Evolutionary conservation across 2,113 vertebrate species (phyloP).

Genomic region (human): DNA sequence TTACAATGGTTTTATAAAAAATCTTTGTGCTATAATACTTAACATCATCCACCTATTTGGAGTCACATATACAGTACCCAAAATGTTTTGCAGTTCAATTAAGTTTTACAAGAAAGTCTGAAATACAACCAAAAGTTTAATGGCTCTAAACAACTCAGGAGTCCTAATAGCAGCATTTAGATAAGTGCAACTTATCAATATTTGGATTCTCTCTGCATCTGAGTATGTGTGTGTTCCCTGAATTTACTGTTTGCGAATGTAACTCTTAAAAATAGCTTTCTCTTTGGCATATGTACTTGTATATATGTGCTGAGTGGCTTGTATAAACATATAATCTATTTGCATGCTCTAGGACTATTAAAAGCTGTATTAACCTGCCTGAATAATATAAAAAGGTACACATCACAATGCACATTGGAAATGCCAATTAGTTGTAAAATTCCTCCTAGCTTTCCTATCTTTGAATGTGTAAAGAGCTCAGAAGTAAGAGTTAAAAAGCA

Average conservation of each 20-base stretch:
- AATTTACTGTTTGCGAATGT: conserved; percentile 63
- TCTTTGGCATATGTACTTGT: conserved; percentile 60
- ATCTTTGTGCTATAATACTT: conserved; percentile 82
- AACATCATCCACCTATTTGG: conserved; percentile 78
- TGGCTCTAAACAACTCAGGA: conserved; percentile 75
- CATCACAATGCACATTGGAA: conserved; percentile 42
- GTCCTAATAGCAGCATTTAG: conserved; percentile 42
- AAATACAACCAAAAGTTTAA: conserved; percentile 85
- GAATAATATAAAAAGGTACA: conserved; percentile 41
- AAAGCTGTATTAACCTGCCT: conserved; percentile 58
- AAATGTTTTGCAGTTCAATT: conserved; percentile 78
- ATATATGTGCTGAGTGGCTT: conserved; percentile 59
- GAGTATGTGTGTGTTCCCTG: conserved; percentile 62
- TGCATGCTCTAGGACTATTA: conserved; percentile 70
- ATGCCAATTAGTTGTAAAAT: conserved; percentile 77
- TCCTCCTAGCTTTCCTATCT: conserved; percentile 49
- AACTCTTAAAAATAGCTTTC: conserved; percentile 73
- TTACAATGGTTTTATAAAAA: conserved; percentile 78
- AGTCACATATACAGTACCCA: conserved; percentile 75
- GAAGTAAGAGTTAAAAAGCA: conserved; percentile 79
- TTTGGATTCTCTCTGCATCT: conserved; percentile 52
- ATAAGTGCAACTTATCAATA: conserved; percentile 64
- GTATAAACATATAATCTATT: conserved; percentile 64
- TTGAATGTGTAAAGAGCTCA: conserved; percentile 77
- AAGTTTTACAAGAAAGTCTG: conserved; percentile 83